Evolutionary conservation across 2,113 vertebrate species (phyloP).

Genomic region (Tenrec ecaudatus): DNA sequence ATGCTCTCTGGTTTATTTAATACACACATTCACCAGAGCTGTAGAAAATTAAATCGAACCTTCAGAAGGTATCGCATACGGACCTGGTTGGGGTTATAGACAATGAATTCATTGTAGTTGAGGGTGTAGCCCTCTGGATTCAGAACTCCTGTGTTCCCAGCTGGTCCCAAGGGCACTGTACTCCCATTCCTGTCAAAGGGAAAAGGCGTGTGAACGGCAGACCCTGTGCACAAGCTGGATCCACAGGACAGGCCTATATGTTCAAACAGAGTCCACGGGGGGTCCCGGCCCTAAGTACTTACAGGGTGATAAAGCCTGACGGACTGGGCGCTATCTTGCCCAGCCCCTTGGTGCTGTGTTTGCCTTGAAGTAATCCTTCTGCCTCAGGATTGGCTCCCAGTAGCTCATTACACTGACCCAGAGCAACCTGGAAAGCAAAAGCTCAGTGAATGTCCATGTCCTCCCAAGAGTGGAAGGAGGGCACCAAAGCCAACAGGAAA

Average conservation of each 20-base stretch:
- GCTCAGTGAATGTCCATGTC: not conserved
- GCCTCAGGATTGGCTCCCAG: conserved; percentile 90
- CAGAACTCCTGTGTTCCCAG: conserved; percentile 82
- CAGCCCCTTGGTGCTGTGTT: conserved; percentile 94
- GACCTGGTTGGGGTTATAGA: conserved; percentile 91
- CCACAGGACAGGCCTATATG: not conserved
- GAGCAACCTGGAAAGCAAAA: conserved; percentile 89
- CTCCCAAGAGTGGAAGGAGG: not conserved
- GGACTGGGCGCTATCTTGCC: conserved; percentile 91
- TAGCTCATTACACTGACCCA: conserved; percentile 91
- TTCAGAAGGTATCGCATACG: conserved; percentile 93
- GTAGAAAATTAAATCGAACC: conserved; percentile 90
- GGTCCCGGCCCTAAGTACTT: conserved; percentile 78
- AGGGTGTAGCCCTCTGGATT: conserved; percentile 88
- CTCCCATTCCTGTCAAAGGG: conserved; percentile 86
- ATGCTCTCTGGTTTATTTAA: not conserved
- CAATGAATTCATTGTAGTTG: conserved; percentile 94
- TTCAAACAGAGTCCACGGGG: not conserved
- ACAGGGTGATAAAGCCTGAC: conserved; percentile 86
- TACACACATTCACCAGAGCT: conserved; percentile 89
- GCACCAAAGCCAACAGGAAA: conserved; percentile 28
- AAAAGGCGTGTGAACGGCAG: conserved; percentile 13
- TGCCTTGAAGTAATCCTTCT: conserved; percentile 86
- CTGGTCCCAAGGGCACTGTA: conserved; percentile 91
- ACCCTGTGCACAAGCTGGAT: conserved; percentile 28